Percentiles rank a stretch among this genome's conserved stretches.
These are phyloP conservation scores for Pogonocherus hispidulus DNA, from an alignment of 2,888 invertebrate genomes.

Conservation along the genomic window DNA sequence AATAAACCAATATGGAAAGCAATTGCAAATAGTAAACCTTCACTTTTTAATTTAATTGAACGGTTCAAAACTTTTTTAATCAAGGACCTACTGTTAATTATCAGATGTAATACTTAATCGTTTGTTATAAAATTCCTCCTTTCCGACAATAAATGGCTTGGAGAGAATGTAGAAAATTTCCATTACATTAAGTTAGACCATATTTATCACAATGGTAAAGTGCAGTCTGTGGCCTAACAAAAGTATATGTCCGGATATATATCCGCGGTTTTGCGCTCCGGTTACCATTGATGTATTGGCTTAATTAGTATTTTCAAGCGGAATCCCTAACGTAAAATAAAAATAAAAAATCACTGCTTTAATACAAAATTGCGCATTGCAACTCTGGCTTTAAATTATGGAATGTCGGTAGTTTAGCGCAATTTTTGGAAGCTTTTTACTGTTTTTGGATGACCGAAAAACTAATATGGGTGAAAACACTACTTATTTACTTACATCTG, in stretches of 20 bases:
- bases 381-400: no score
- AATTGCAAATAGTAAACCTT: no score
- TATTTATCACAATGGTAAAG: neutral
- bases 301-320: slow-evolving; percentile 23
- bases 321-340: slow-evolving; percentile 5
- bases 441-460: no score
- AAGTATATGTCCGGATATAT: slow-evolving; percentile 13
- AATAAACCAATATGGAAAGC: no score
- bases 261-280: neutral
- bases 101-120: neutral
- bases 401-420: no score
- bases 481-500: no score
- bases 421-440: no score
- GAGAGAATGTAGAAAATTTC: neutral
- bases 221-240: slow-evolving; percentile 1
- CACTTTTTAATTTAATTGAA: neutral
- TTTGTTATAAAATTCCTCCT: neutral
- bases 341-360: slow-evolving; percentile 5
- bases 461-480: no score
- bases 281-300: slow-evolving; percentile 22
- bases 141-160: neutral
- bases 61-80: neutral
- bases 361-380: neutral
- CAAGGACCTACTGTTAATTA: neutral
- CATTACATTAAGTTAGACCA: neutral